Evolutionary conservation across 2,797 vertebrate species (phyloP).

Genomic region (Monodelphis domestica): DNA sequence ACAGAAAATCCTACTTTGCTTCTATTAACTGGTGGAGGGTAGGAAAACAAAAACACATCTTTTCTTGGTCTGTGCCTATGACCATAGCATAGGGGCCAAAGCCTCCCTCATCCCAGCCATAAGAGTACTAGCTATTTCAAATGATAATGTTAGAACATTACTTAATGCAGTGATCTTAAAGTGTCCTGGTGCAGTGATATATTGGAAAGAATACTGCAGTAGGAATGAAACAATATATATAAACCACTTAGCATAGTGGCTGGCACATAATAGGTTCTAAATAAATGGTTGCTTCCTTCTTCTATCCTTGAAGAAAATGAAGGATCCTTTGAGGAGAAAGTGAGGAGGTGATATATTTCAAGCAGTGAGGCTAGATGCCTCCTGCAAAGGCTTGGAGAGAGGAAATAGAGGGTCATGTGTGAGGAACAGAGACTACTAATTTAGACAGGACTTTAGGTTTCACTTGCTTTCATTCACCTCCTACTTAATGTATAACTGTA

Average conservation of each 20-base stretch:
- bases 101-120: neutral
- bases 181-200: neutral
- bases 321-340: too few species aligned
- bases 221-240: neutral
- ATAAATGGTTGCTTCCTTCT: neutral
- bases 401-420: neutral
- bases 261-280: neutral
- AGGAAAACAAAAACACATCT: neutral
- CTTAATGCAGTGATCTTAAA: neutral
- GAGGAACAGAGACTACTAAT: neutral
- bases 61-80: neutral
- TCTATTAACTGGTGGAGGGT: neutral
- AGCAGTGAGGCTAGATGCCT: neutral
- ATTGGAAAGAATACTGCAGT: neutral
- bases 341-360: neutral
- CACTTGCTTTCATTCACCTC: neutral
- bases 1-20: neutral
- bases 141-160: neutral
- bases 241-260: neutral
- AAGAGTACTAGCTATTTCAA: neutral
- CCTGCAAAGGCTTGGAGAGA: neutral
- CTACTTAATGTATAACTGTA: neutral
- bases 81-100: neutral
- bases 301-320: neutral
- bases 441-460: neutral